phyloP scores from a whole-genome alignment of 2,888 invertebrate species.

The Atrina japonica region DNA sequence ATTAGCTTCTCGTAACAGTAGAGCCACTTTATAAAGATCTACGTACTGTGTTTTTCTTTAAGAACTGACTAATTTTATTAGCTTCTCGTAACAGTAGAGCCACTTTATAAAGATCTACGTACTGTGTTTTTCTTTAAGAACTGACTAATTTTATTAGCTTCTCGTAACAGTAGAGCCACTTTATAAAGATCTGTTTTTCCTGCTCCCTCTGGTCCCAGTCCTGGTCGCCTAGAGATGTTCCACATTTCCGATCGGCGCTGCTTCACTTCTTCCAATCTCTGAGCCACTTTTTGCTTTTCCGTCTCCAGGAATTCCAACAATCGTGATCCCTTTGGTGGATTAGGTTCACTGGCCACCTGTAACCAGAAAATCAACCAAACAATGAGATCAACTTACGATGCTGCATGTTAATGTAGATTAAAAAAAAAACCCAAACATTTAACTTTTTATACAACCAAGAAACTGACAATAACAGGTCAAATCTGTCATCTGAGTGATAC shows the following conservation, averaged over 20 bases:
- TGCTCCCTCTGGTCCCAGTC: conserved; percentile 16
- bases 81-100: conserved; percentile 76
- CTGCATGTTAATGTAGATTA: too few species aligned
- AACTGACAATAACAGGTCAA: too few species aligned
- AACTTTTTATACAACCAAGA: too few species aligned
- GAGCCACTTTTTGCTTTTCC: conserved; percentile 58
- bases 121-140: conserved; percentile 75
- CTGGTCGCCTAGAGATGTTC: conserved; percentile 34
- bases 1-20: conserved; percentile 78
- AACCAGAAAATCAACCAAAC: too few species aligned
- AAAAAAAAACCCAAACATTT: too few species aligned
- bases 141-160: conserved; percentile 79
- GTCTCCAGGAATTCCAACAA: conserved; percentile 65
- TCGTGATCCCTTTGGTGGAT: conserved; percentile 48
- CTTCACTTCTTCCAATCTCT: conserved; percentile 64
- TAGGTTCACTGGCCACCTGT: conserved; percentile 49
- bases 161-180: conserved; percentile 72
- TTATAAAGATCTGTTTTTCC: conserved; percentile 71
- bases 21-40: conserved; percentile 72
- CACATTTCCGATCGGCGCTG: conserved; percentile 55
- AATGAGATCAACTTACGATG: too few species aligned
- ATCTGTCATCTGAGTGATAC: too few species aligned
- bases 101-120: conserved; percentile 60
- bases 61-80: conserved; percentile 77
- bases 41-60: conserved; percentile 75